A percentile compares a stretch with the other conserved stretches of the same genome.
phyloP scores from a whole-genome alignment of 2,113 vertebrate species.

The Thunnus maccoyii region DNA sequence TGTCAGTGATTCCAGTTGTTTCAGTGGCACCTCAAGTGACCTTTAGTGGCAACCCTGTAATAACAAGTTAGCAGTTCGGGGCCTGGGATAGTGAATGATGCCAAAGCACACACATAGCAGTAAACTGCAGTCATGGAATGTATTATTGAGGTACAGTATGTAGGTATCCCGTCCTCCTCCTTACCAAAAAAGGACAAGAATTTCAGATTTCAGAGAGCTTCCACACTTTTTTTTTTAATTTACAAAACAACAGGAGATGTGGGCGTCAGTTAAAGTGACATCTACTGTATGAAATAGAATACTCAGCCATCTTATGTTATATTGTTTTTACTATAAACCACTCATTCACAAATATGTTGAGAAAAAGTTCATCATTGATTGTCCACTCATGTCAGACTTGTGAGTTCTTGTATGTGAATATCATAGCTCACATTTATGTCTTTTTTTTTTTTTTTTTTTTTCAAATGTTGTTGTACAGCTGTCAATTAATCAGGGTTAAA shows the following conservation, averaged over 20 bases:
- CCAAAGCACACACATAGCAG: slow-evolving; percentile 65
- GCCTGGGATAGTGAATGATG: slow-evolving; percentile 45
- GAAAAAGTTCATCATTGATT: background rate
- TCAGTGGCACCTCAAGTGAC: slow-evolving; percentile 61
- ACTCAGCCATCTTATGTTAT: background rate
- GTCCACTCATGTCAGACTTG: background rate
- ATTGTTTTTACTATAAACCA: slow-evolving; percentile 9
- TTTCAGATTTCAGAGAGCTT: slow-evolving; percentile 46
- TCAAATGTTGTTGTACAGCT: slow-evolving; percentile 35
- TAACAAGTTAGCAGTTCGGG: slow-evolving; percentile 52
- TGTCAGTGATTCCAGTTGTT: slow-evolving; percentile 39
- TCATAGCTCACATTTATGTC: slow-evolving; percentile 5
- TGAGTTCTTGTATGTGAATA: slow-evolving; percentile 4
- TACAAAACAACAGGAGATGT: slow-evolving; percentile 18
- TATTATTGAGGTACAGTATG: slow-evolving; percentile 65
- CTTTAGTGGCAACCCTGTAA: slow-evolving; percentile 59
- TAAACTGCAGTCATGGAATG: slow-evolving; percentile 65
- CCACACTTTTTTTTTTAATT: slow-evolving; percentile 10
- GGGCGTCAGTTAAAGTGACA: slow-evolving; percentile 4
- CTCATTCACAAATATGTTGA: slow-evolving; percentile 9
- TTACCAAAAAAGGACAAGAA: slow-evolving; percentile 68
- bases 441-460: background rate
- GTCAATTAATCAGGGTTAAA: slow-evolving; percentile 62
- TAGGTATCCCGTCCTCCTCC: slow-evolving; percentile 44
- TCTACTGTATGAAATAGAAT: background rate